Conservation (phyloP, 2,888 invertebrate genomes). For the Desoria tigrina region DNA sequence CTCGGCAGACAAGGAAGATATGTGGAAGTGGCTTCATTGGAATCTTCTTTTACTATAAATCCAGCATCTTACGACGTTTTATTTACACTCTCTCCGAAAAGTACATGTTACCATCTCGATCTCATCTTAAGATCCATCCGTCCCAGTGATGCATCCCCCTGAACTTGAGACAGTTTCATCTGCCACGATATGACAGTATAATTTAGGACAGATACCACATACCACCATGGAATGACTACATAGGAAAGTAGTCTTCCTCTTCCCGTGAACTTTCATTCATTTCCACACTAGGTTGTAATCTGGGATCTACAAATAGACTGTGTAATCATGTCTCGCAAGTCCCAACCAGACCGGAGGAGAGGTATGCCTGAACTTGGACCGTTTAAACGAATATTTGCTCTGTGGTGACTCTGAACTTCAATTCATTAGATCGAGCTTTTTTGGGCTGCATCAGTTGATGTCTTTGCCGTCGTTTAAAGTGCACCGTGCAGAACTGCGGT, state of each 20-base stretch:
- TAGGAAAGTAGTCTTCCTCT: not conserved
- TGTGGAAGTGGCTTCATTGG: too few relatives aligned
- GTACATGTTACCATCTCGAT: not conserved
- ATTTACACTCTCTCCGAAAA: not conserved
- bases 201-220: too few relatives aligned
- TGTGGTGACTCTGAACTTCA: too few relatives aligned
- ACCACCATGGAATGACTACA: too few relatives aligned
- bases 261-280: not conserved
- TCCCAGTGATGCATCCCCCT: not conserved
- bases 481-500: too few relatives aligned
- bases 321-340: slow-evolving; percentile 6
- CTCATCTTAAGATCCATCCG: not conserved
- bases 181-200: too few relatives aligned
- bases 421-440: too few relatives aligned
- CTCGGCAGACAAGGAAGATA: not conserved
- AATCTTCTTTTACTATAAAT: not conserved
- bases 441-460: too few relatives aligned
- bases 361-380: not conserved
- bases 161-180: slow-evolving; percentile 7
- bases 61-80: not conserved
- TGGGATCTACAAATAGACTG: slow-evolving; percentile 10
- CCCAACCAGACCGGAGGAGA: too few relatives aligned
- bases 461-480: too few relatives aligned
- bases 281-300: not conserved
- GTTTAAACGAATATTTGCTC: too few relatives aligned